Evolutionary conservation across 2,797 vertebrate genomes (phyloP).

Genomic region (Microtus californicus): DNA sequence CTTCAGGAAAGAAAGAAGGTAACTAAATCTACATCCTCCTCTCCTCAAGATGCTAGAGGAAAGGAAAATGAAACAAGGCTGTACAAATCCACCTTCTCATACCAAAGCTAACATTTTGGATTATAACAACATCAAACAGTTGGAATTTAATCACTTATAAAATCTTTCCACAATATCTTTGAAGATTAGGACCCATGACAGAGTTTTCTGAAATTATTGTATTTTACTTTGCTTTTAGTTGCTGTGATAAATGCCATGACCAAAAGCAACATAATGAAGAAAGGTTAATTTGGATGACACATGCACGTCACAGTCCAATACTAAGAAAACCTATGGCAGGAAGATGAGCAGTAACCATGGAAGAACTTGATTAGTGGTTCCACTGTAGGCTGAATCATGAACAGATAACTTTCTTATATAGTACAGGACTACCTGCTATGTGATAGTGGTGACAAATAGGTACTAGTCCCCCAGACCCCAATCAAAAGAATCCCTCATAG

Average conservation of each 20-base stretch:
- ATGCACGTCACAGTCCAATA: background rate
- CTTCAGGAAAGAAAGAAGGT: background rate
- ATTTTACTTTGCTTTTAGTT: background rate
- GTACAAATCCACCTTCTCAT: background rate
- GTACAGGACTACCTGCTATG: background rate
- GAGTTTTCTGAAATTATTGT: background rate
- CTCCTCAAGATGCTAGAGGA: background rate
- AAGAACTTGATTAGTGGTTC: background rate
- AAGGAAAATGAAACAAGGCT: background rate
- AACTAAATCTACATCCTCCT: background rate
- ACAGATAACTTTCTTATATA: background rate
- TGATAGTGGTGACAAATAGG: background rate
- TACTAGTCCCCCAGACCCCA: background rate
- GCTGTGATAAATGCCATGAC: background rate
- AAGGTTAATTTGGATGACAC: background rate
- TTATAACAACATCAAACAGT: background rate
- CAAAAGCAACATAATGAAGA: background rate
- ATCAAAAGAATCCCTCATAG: background rate
- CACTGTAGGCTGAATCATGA: background rate
- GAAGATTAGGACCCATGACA: background rate
- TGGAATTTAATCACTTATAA: background rate
- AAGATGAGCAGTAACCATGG: background rate
- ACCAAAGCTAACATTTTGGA: background rate
- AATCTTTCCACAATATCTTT: background rate
- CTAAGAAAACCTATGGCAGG: background rate